phyloP scores from a whole-genome alignment of 2,888 invertebrate species.

The Pecten maximus region DNA sequence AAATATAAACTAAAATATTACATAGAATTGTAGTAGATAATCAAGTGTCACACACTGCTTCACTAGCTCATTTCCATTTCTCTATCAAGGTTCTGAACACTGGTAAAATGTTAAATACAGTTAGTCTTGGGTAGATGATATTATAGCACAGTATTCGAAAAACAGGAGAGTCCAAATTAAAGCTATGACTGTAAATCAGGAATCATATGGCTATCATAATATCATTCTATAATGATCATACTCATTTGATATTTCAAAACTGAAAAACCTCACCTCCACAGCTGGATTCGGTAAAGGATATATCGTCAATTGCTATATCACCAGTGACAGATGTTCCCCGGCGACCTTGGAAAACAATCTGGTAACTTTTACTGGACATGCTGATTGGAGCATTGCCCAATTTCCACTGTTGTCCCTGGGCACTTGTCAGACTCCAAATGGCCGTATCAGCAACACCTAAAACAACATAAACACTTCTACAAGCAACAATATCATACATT shows the following conservation, averaged over 20 bases:
- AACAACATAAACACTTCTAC: background rate
- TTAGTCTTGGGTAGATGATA: too few species aligned
- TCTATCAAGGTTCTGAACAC: too few species aligned
- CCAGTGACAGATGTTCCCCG: constrained; percentile 65
- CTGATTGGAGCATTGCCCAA: constrained; percentile 69
- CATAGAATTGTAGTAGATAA: too few species aligned
- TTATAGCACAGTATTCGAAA: too few species aligned
- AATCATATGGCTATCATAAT: background rate
- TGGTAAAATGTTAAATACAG: too few species aligned
- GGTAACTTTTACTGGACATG: constrained; percentile 58
- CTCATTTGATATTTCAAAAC: background rate
- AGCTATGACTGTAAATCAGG: too few species aligned
- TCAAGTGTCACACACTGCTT: too few species aligned
- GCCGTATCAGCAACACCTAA: constrained; percentile 57
- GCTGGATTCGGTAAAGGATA: constrained; percentile 63
- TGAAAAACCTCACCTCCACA: constrained; percentile 65
- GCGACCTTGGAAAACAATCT: constrained; percentile 68
- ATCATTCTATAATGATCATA: too few species aligned
- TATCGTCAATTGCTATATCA: constrained; percentile 79
- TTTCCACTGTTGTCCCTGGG: constrained; percentile 69
- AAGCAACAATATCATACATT: too few species aligned
- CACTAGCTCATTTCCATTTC: too few species aligned
- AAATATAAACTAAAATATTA: too few species aligned
- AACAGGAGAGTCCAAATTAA: too few species aligned
- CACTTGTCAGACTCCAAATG: constrained; percentile 68